phyloP scores from a whole-genome alignment of 1,140 invertebrate genomes.

The Drosophila pachea region DNA sequence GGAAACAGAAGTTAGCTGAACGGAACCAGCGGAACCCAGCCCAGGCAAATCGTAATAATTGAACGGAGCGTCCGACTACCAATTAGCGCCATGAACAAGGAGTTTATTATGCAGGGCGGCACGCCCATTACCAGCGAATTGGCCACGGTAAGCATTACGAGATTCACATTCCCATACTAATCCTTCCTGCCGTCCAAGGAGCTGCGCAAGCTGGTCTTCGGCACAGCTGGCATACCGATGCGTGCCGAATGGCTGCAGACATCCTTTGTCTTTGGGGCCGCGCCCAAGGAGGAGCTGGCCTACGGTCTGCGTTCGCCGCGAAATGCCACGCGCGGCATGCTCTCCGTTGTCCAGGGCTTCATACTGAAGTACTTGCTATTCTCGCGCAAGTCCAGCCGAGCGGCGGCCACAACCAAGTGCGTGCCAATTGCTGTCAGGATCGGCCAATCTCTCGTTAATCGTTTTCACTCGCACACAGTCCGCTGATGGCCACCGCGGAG shows the following conservation, averaged over 20 bases:
- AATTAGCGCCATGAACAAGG: conserved; percentile 65
- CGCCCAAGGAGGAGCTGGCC: conserved; percentile 80
- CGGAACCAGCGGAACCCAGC: conserved; percentile 15
- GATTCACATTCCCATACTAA: not conserved
- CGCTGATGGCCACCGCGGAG: conserved; percentile 84
- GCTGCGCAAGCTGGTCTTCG: conserved; percentile 81
- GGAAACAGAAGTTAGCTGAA: conserved; percentile 59
- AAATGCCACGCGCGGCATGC: conserved; percentile 82
- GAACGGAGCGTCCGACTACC: conserved; percentile 6
- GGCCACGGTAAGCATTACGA: conserved; percentile 81
- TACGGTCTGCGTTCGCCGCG: conserved; percentile 81
- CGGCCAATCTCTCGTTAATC: too few species aligned
- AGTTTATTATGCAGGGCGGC: conserved; percentile 80
- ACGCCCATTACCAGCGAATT: conserved; percentile 83
- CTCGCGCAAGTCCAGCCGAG: conserved; percentile 66
- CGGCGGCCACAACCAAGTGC: conserved; percentile 52
- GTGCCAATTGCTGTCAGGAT: conserved; percentile 6
- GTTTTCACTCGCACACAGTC: conserved; percentile 78
- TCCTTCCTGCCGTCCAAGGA: conserved; percentile 51
- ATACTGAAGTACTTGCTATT: conserved; percentile 84
- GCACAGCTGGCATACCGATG: conserved; percentile 81
- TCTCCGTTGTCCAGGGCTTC: conserved; percentile 84
- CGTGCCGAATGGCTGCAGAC: conserved; percentile 82
- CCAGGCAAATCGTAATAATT: too few species aligned
- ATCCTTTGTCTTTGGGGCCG: conserved; percentile 80